phyloP scores from a whole-genome alignment of 2,888 invertebrate genomes.

The Petrophora chlorosata region DNA sequence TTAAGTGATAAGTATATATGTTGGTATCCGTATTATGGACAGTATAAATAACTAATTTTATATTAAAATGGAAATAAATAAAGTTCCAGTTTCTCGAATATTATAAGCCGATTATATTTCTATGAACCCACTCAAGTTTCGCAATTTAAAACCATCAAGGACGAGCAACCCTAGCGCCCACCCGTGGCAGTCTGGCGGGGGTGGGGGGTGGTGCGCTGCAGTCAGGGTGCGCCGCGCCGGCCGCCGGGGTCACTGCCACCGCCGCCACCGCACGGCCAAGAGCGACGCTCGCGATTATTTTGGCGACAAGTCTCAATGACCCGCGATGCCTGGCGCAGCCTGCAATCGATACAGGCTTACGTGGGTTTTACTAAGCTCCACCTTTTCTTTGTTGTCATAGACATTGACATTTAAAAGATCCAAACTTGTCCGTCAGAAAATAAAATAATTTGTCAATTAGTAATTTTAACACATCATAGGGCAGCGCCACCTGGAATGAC shows the following conservation, averaged over 20 bases:
- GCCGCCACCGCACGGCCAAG: slow-evolving; percentile 83
- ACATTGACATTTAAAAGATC: too few species aligned
- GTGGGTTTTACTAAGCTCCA: slow-evolving; percentile 21
- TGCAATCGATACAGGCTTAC: slow-evolving; percentile 28
- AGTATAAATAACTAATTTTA: too few species aligned
- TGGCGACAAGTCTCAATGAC: slow-evolving; percentile 68
- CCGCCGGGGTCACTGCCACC: slow-evolving; percentile 86
- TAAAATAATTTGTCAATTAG: too few species aligned
- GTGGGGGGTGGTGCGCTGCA: slow-evolving; percentile 64
- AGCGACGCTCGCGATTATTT: slow-evolving; percentile 64
- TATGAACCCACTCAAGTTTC: too few species aligned
- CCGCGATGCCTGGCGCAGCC: slow-evolving; percentile 37
- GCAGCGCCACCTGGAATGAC: too few species aligned
- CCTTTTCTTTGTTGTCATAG: slow-evolving; percentile 10
- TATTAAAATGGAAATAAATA: too few species aligned
- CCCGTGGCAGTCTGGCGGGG: slow-evolving; percentile 28
- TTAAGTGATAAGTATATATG: too few species aligned
- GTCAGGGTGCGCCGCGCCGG: slow-evolving; percentile 84
- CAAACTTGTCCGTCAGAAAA: too few species aligned
- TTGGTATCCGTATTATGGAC: too few species aligned
- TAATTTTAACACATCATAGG: too few species aligned
- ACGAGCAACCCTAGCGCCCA: slow-evolving; percentile 11
- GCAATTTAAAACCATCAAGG: background rate
- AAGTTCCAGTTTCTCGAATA: too few species aligned
- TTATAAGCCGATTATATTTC: too few species aligned